Evolutionary conservation across 1,140 invertebrate genomes (phyloP).

Genomic region (Conus ventricosus): DNA sequence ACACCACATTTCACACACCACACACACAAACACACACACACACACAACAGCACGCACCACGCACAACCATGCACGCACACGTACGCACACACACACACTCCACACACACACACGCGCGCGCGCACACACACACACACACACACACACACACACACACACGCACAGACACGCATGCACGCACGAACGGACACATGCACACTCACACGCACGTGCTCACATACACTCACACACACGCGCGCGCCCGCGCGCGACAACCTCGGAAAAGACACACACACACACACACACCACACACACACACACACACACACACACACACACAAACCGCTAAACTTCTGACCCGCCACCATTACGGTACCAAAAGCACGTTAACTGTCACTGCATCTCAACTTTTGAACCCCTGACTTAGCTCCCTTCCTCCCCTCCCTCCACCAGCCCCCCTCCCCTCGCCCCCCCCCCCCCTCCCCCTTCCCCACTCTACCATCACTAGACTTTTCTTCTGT

Average conservation of each 20-base stretch:
- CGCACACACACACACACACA: background rate
- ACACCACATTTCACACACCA: no score
- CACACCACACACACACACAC: no score
- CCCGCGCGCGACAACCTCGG: no score
- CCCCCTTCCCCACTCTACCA: no score
- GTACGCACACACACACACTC: background rate
- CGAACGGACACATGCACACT: background rate
- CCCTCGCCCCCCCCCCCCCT: no score
- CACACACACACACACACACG: background rate
- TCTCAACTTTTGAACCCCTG: no score
- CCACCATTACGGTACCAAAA: no score
- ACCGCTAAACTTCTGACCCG: background rate
- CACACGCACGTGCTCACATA: background rate
- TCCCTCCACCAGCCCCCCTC: no score
- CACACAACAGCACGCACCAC: background rate
- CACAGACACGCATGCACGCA: background rate
- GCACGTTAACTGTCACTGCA: no score
- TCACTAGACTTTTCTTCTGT: no score
- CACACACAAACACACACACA: no score
- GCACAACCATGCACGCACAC: background rate
- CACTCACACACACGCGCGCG: background rate
- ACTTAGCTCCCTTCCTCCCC: no score
- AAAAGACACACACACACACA: background rate
- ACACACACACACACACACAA: background rate
- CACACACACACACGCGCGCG: background rate